Base-by-base conservation (phyloP, 1,140 invertebrate genomes). In the Belonocnema kinseyi region DNA sequence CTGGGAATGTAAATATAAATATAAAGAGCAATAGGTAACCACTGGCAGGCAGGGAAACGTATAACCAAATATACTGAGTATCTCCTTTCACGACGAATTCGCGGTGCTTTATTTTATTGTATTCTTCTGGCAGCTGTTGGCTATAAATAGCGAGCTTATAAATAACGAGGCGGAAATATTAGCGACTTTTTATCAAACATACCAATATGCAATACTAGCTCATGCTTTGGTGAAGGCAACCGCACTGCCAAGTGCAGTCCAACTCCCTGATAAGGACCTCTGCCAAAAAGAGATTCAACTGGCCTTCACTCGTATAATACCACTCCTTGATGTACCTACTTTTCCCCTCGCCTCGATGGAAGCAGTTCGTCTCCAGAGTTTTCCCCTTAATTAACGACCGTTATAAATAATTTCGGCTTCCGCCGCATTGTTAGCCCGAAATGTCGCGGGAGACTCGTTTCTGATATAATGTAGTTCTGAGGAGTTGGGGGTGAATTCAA, bases 391-490 rank as follows among this genome's bases (percentile, higher is more conserved):
- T 87, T 88, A 89, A 89, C 88, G 85, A 83, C 77, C 81, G 83
- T 84, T 85, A 90, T 90, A 89, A 90, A 90, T 89, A 90, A 89
- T 89, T 89, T 86, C 73, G 81, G 84, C 79, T 70, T 82, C 74
- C 74, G 73, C 82, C 76, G 85, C 82, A 88, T 88, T 86, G 85
- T 86, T 82, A 85, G 77, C 72, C 78, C 75, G 78, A 73, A 72
- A 76, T 76, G 80, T 53, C 61, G 50, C 77, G 75, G 81, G 77
- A 74, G 77, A 74, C 58, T 83, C 78, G 75, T 81, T 85, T 53
- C 54, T 46, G 58, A 66, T 66, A 26, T 66, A 66, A 66, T 66
- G 61, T 66, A 66, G 16, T 66, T 66, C 61, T n/a, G 40, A 66
- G 61, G 61, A 66, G 33, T 66, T 40, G 26, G 26, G 26, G 61